Base-by-base conservation (phyloP, 2,888 invertebrate genomes). In the Pyrrhosoma nymphula region DNA sequence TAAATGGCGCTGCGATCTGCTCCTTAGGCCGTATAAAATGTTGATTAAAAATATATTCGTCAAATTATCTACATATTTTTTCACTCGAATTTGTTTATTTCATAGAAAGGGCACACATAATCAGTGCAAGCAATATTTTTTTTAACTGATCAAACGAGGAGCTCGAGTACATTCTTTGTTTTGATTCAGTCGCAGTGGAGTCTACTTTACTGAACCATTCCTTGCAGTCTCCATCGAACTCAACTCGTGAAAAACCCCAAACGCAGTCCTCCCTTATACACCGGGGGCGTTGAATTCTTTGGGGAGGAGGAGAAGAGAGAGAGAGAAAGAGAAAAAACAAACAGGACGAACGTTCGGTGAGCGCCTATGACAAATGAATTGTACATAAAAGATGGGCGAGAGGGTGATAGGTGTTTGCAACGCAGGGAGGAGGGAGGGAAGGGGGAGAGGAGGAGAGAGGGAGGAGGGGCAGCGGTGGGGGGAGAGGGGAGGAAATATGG, bases 351-450 rank as follows among this genome's bases (percentile, higher is more conserved):
- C 35, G 35, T 82, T 82, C 82, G 82, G 82, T 82, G 82, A 82
- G 82, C 35, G 14, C 82, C 82, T 82, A 35, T 82, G 82, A 82
- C 82, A 82, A 82, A 82, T 82, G 82, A 82, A 82, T 82, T 35
- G 82, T 82, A 82, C 82, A 35, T 82, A 82, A 82, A 82, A 82
- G 82, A 82, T 82, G 82, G 82, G 35, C 30, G 16, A 82, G 35
- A 82, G 35, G 35, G 8, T 1, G 82, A 35, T 4, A 35, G 30
- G 26, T 35, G 30, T 14, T 35, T 6, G 82, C 16, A 35, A 26
- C 12, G 82, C 30, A 18, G 26, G 35, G 35, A n/a, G 26, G 82
- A 18, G 35, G 30, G 30, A 30, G 75, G 12, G 75, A 30, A 75
- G 30, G 75, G 12, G 69, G 26, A 20, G 6, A 35, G 14, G 35